Evolutionary conservation across 2,888 invertebrate species (phyloP), one percentile per base, ranked within the genome.

Genomic region (Epinotia bilunana): DNA sequence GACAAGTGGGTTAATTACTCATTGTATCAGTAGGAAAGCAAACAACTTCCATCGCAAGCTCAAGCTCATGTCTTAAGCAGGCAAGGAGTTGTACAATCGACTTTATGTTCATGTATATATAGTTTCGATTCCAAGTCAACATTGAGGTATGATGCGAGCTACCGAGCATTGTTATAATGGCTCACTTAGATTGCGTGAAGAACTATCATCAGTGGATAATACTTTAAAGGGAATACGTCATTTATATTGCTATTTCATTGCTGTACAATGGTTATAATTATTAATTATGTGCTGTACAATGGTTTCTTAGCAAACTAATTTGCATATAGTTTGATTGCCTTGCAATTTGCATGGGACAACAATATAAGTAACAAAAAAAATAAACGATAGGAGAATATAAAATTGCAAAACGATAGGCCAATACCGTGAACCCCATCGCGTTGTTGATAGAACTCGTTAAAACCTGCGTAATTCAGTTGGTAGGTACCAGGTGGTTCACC

Each of bases 401-500:
- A n/a, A n/a, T n/a, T n/a, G n/a, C n/a, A n/a, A n/a, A n/a, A n/a
- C n/a, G n/a, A n/a, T n/a, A n/a, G n/a, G n/a, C 57, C 55, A 62
- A 28, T 39, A 43, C 49, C 43, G 5, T 64, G 43, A 74, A 68
- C 57, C 68, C 69, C 60, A 67, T 57, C 55, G 13, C 43, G 23
- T 20, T 18, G 18, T 53, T 61, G 72, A 55, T 39, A 16, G 9
- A 60, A 39, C 58, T 64, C 70, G 64, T 74, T 53, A 69, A 69
- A 73, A 28, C 49, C 53, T 57, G 70, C 60, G 60, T 74, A 62
- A 73, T 67, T 55, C 49, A 53, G 69, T 23, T n/a, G 46, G 23
- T 63, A 20, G 39, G 73, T 61, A 60, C n/a, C 57, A 18, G 74
- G 74, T 74, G 64, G 46, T 60, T 74, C 28, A 70, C 74, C 74